Evolutionary conservation across 2,888 invertebrate species (phyloP).

Genomic region (Pyrochroa serraticornis): DNA sequence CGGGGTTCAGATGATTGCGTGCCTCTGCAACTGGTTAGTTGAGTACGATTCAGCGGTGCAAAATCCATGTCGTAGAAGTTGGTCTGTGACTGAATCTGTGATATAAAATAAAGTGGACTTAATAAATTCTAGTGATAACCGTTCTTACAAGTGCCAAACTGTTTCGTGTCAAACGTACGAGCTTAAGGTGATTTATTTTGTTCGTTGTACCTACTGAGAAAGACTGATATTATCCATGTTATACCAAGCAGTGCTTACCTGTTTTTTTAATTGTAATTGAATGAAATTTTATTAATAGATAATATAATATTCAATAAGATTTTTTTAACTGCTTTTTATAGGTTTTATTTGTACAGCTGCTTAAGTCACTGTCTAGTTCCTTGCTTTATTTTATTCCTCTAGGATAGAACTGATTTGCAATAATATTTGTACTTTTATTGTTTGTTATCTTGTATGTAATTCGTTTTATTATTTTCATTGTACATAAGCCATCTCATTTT

Average conservation of each 20-base stretch:
- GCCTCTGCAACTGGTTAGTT: conserved; percentile 28
- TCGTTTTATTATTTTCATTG: conserved; percentile 38
- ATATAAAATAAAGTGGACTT: conserved; percentile 40
- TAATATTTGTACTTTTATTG: conserved; percentile 33
- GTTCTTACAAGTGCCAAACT: conserved; percentile 35
- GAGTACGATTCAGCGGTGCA: conserved; percentile 19
- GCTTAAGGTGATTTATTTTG: not conserved
- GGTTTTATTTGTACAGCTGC: conserved; percentile 16
- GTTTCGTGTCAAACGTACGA: conserved; percentile 25
- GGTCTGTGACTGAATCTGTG: conserved; percentile 49
- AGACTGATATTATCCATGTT: conserved; percentile 39
- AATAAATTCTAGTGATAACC: conserved; percentile 33
- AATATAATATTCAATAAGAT: conserved; percentile 15
- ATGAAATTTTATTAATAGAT: conserved; percentile 31
- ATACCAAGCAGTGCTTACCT: conserved; percentile 15
- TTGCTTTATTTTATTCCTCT: conserved; percentile 28
- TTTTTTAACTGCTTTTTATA: conserved; percentile 1
- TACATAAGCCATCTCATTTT: conserved; percentile 39
- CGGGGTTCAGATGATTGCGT: conserved; percentile 27
- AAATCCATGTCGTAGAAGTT: conserved; percentile 33
- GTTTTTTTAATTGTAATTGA: conserved; percentile 33
- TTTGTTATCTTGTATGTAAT: conserved; percentile 34
- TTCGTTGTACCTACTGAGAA: conserved; percentile 34
- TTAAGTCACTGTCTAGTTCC: conserved; percentile 25
- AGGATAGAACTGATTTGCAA: conserved; percentile 33